These are phyloP conservation scores for Drosophila novamexicana DNA, from an alignment of 1,140 invertebrate species.

Conservation along the genomic window DNA sequence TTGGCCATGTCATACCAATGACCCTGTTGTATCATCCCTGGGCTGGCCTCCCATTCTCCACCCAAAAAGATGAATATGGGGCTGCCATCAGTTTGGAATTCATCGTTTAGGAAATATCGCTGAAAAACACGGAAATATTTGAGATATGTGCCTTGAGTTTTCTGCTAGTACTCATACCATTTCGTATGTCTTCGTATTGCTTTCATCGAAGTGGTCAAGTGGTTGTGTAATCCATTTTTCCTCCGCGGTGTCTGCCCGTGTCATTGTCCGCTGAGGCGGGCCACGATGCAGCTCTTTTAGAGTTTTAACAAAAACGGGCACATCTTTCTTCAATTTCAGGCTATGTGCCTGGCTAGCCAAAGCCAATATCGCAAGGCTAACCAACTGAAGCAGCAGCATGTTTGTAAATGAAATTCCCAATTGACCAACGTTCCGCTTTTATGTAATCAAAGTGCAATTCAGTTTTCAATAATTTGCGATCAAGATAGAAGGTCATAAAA, in stretches of 20 bases:
- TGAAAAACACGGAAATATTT: constrained; percentile 8
- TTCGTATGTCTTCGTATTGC: constrained; percentile 87
- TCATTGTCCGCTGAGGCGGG: constrained; percentile 46
- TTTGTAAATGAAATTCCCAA: constrained; percentile 45
- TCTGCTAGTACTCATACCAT: constrained; percentile 85
- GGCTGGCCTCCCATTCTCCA: constrained; percentile 87
- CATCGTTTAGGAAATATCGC: constrained; percentile 79
- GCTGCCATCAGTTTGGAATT: constrained; percentile 82
- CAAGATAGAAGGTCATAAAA: constrained; percentile 60
- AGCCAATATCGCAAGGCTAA: constrained; percentile 43
- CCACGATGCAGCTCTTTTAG: constrained; percentile 62
- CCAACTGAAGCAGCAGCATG: constrained; percentile 59
- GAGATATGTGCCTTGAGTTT: neutral
- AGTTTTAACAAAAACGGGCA: constrained; percentile 61
- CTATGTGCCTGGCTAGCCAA: constrained; percentile 28
- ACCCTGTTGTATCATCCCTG: constrained; percentile 84
- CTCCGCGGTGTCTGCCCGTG: constrained; percentile 11
- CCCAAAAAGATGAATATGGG: constrained; percentile 91
- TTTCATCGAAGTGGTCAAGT: constrained; percentile 90
- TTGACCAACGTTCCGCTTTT: constrained; percentile 35
- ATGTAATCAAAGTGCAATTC: constrained; percentile 9
- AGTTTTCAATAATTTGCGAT: constrained; percentile 44
- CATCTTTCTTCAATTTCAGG: constrained; percentile 40
- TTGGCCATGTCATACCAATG: constrained; percentile 86
- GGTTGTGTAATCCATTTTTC: constrained; percentile 77